Evolutionary conservation across 2,888 invertebrate species (phyloP).

Genomic region (Hemaris fuciformis): DNA sequence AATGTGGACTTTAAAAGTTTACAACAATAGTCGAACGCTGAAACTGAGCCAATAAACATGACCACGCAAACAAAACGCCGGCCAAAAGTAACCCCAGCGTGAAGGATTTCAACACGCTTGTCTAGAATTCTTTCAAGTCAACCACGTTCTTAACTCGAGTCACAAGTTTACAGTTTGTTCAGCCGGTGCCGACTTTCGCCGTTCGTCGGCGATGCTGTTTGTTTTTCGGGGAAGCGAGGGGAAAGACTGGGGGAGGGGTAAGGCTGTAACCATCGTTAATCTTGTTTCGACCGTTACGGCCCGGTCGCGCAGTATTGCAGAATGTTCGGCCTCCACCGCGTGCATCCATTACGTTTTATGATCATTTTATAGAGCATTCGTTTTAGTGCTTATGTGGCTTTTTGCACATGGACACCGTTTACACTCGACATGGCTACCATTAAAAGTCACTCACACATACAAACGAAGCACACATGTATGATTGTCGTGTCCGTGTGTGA

Average conservation of each 20-base stretch:
- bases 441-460: neutral
- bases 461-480: neutral
- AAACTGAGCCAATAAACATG: neutral
- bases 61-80: neutral
- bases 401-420: slow-evolving; percentile 11
- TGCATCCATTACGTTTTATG: slow-evolving; percentile 43
- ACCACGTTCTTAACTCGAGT: neutral
- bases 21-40: neutral
- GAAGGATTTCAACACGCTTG: neutral
- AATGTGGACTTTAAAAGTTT: neutral
- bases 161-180: neutral
- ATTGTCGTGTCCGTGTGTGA: too few relatives aligned
- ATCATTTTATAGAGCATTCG: slow-evolving; percentile 39
- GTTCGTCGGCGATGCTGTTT: slow-evolving; percentile 2
- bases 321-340: neutral
- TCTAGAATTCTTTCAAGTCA: neutral
- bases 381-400: slow-evolving; percentile 36
- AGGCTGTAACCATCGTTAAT: slow-evolving; percentile 14
- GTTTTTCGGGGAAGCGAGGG: slow-evolving; percentile 10
- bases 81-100: neutral
- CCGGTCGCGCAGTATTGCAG: neutral
- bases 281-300: slow-evolving; percentile 8
- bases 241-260: too few relatives aligned
- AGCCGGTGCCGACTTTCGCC: neutral
- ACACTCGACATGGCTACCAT: neutral